Evolutionary conservation across 2,797 vertebrate species (phyloP), one percentile per base, ranked within the genome.

Genomic region (Pseudopleuronectes americanus): DNA sequence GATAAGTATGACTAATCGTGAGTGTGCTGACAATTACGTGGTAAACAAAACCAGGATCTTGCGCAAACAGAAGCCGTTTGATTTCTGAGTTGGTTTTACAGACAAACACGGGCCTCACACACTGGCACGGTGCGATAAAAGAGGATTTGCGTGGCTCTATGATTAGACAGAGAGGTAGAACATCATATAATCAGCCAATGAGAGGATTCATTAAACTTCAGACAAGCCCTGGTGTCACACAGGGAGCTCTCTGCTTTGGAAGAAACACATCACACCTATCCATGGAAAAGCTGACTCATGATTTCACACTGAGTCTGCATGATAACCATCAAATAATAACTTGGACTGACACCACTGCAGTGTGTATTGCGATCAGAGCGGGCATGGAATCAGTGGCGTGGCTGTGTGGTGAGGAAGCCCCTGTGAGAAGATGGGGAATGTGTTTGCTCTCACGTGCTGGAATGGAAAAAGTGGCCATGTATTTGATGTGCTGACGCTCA

Each of bases 401-500:
- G 64, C 33, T 52, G 31, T 63, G 45, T 24, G 8, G 17, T 1
- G 31, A 68, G 79, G 67, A 75, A 61, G 64, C 53, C 58, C 65
- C 54, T 17, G 55, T 57, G 74, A 67, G 58, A 54, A 64, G 71
- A 65, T 36, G 16, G 68, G 52, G 60, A 58, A 61, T 64, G 86
- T 87, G 81, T 81, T 84, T 81, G 72, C 58, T 62, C 57, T 69
- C 77, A 66, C 66, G 79, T 85, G 74, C 68, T 76, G 84, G 73
- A 87, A 83, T 87, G 90, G 89, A 92, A 92, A 91, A 88, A 82
- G 75, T 77, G 80, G 85, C 64, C 75, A 76, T 82, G 76, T 57
- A 53, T 84, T 79, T 80, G 78, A 87, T 86, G 85, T 67, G 64
- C 78, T 84, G 77, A 83, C 71, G 43, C 74, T 84, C 67, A 79